Evolutionary conservation across 2,888 invertebrate species (phyloP), one percentile per base, ranked within the genome.

Genomic region (Pristionchus mayeri): DNA sequence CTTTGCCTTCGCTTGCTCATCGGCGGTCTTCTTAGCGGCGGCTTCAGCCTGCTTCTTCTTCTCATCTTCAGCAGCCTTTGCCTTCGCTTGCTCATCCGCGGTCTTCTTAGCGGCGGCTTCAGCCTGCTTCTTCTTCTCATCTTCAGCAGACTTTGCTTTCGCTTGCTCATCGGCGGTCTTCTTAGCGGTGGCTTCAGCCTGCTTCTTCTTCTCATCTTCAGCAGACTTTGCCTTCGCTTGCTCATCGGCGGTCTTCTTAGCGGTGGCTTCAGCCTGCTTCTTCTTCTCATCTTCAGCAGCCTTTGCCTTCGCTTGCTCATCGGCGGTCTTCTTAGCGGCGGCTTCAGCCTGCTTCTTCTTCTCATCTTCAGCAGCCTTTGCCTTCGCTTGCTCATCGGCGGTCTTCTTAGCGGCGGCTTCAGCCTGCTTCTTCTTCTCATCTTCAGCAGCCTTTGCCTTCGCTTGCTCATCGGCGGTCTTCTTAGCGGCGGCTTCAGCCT

Each of bases 341-440:
- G 57, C 57, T 6, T 7, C 57, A 4, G 7, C 21, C 21, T 57
- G 60, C 50, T 84, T 83, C 34, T 48, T 60, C 82, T 81, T 84
- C 34, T 52, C 30, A 57, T 88, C 81, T 24, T 67, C 85, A 40
- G 57, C 50, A 54, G 76, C 80, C 2, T 75, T 57, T 37, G 80
- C 80, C 11, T 85, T 86, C 79, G n/a, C 85, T 4, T 3, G 30
- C 60, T 27, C 30, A 48, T 50, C 48, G 24, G 44, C 84, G 11
- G 44, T 54, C 18, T 86, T 79, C 21, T 44, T 82, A 7, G 24
- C 34, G 27, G 11, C 60, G n/a, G n/a, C 60, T 9, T 21, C 60
- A 18, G 52, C 48, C 30, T n/a, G 44, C 54, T 24, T 60, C 37
- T 85, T 67, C 27, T 18, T n/a, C 71, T n/a, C n/a, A n/a, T n/a